Conservation (phyloP, 2,113 vertebrate genomes). For the Apodemus sylvaticus region DNA sequence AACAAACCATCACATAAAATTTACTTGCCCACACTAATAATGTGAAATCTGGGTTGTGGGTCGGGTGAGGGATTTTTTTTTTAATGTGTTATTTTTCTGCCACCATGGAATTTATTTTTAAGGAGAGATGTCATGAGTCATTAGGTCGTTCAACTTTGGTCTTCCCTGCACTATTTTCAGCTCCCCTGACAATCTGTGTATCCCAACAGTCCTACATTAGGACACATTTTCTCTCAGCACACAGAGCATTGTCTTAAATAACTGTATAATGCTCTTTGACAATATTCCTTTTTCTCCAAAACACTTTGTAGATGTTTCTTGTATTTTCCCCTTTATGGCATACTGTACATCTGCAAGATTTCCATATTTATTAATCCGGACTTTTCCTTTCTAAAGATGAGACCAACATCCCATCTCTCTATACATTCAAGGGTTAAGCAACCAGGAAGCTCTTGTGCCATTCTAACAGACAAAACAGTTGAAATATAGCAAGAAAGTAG, state of each 20-base stretch:
- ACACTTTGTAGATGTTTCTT: constrained; percentile 40
- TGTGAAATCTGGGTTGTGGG: constrained; percentile 68
- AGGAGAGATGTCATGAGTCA: constrained; percentile 72
- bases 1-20: constrained; percentile 94
- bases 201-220: constrained; percentile 27
- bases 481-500: constrained; percentile 46
- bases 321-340: constrained; percentile 2
- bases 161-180: constrained; percentile 78
- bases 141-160: constrained; percentile 80
- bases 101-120: constrained; percentile 65
- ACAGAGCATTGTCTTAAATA: constrained; percentile 62
- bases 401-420: constrained; percentile 51
- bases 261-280: constrained; percentile 42
- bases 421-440: constrained; percentile 16
- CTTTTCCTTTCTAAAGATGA: constrained; percentile 52
- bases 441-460: constrained; percentile 37
- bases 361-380: constrained; percentile 44
- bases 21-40: constrained; percentile 87
- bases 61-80: constrained; percentile 60
- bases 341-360: neutral
- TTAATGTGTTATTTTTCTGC: constrained; percentile 76
- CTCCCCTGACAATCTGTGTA: constrained; percentile 61
- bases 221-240: constrained; percentile 68
- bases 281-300: constrained; percentile 66
- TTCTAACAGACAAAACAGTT: constrained; percentile 29